Evolutionary conservation across 2,797 vertebrate species (phyloP), one percentile per base, ranked within the genome.

Genomic region (Austrolebias charrua): DNA sequence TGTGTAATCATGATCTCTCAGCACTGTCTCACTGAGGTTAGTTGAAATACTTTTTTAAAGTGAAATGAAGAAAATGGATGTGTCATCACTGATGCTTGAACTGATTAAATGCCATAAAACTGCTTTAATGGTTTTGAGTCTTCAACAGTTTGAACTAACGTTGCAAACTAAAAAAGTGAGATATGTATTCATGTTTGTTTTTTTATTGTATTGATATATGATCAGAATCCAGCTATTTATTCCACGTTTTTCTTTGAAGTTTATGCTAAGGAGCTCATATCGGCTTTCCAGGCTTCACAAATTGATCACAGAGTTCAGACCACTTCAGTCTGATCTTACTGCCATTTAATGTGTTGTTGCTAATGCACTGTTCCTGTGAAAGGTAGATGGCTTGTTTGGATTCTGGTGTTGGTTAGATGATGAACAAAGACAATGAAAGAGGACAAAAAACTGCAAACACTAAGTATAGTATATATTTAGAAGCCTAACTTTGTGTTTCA

Each of bases 21-120:
- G 28, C n/a, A 16, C 12, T 60, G 28, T 42, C 13, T 58, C 6
- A 55, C 38, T 64, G 14, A 28, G 31, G 28, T 58, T 63, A 47
- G 42, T 42, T 60, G 2, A 20, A 38, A 11, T 66, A 35, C 11
- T 24, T 44, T n/a, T 14, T 43, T 60, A 51, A 28, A 63, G 2
- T 7, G 5, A 44, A 60, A 12, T 61, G 50, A 56, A 46, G 14
- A 9, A 19, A 67, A 69, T 47, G 20, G 11, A 19, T 51, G 8
- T 48, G 4, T 40, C 45, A 45, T 66, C 15, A 50, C 48, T 28
- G 4, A 56, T 51, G n/a, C n/a, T 18, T 63, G 13, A 20, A 48
- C 14, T 42, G 20, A 60, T 45, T 14, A 60, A 52, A 13, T 66
- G 10, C 15, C 40, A n/a, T 31, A 11, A n/a, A 6, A 55, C 4